phyloP scores from a whole-genome alignment of 2,113 vertebrate species.

The Physeter macrocephalus region DNA sequence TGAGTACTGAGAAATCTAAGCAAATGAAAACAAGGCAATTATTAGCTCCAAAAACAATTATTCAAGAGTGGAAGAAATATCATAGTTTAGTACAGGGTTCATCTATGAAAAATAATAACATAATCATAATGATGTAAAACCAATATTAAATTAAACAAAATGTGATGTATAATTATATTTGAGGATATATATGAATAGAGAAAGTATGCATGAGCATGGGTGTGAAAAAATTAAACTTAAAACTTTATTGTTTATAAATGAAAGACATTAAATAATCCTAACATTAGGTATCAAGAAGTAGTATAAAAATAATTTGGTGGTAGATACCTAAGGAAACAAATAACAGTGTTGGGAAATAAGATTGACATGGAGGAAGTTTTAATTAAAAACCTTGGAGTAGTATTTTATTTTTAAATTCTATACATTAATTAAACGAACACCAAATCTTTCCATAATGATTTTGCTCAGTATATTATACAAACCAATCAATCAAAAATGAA shows the following conservation, averaged over 20 bases:
- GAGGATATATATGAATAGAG: not conserved
- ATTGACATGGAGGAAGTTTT: not conserved
- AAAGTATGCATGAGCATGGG: not conserved
- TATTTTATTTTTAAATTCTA: not conserved
- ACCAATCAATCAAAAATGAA: not conserved
- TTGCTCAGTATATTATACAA: not conserved
- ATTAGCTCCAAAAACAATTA: not conserved
- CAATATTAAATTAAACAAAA: not conserved
- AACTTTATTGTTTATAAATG: not conserved
- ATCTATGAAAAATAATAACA: not conserved
- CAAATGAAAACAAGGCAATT: not conserved
- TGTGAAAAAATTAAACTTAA: not conserved
- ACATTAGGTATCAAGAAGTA: not conserved
- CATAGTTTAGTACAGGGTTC: not conserved
- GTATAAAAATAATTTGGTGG: not conserved
- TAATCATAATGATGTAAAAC: not conserved
- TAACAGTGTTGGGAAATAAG: not conserved
- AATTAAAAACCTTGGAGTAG: not conserved
- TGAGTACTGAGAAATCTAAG: not conserved
- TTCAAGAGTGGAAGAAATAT: not conserved
- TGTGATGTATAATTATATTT: not conserved
- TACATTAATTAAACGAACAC: not conserved
- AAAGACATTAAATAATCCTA: not conserved
- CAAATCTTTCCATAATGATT: not conserved
- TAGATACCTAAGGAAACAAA: not conserved